Percentiles rank a stretch among this genome's conserved stretches.
phyloP scores from a whole-genome alignment of 2,113 vertebrate genomes.

The Rynchops niger region DNA sequence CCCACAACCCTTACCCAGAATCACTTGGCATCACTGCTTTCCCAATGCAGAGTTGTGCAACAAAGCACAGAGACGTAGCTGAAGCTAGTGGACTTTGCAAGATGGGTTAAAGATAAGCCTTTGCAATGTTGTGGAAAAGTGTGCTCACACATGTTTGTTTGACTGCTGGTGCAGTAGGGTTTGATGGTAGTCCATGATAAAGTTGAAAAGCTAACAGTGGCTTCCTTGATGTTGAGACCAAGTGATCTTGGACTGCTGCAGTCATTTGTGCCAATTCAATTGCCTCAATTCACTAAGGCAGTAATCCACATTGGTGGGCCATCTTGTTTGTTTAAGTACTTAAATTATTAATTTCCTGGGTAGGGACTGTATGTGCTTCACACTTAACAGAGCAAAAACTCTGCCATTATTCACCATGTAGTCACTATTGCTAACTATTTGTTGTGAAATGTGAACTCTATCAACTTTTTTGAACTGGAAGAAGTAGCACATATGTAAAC shows the following conservation, averaged over 20 bases:
- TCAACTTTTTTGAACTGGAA: not conserved
- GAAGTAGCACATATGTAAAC: not conserved
- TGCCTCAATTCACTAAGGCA: not conserved
- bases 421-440: not conserved
- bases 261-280: not conserved
- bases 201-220: not conserved
- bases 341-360: not conserved
- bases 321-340: not conserved
- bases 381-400: not conserved
- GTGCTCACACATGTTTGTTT: accelerated
- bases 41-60: not conserved
- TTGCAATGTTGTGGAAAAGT: not conserved
- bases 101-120: not conserved
- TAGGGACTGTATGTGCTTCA: not conserved
- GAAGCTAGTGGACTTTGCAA: not conserved
- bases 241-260: not conserved
- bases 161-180: not conserved
- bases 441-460: not conserved
- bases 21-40: not conserved
- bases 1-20: not conserved
- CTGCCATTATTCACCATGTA: not conserved
- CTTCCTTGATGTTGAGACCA: not conserved
- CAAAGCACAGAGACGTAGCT: not conserved
- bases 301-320: not conserved
- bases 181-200: not conserved